Conservation (phyloP, 2,888 invertebrate genomes). For the Tenthredo amoena region DNA sequence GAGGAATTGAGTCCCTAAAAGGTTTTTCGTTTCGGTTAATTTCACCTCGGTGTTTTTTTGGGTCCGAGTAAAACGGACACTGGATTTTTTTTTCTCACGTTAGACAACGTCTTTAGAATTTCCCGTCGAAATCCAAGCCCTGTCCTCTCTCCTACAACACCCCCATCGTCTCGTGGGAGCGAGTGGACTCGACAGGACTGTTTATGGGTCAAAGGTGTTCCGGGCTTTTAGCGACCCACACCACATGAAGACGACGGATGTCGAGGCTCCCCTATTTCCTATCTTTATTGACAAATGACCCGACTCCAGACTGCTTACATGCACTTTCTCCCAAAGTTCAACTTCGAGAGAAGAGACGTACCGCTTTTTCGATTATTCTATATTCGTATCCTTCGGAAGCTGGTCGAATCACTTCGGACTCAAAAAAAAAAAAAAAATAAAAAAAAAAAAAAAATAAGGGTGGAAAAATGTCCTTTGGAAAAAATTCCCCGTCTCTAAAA, state of each 20-base stretch:
- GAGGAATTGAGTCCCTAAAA: background rate
- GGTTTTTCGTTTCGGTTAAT: background rate
- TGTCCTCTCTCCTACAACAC: background rate
- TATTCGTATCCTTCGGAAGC: too few relatives aligned
- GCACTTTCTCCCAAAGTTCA: conserved; percentile 39
- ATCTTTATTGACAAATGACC: conserved; percentile 49
- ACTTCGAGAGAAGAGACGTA: background rate
- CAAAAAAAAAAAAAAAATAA: too few relatives aligned
- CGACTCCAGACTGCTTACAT: conserved; percentile 42
- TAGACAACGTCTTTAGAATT: background rate
- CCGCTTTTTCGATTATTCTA: background rate
- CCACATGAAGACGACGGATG: background rate
- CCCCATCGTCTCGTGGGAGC: conserved; percentile 37
- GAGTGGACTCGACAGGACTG: conserved; percentile 48
- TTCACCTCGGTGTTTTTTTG: too few relatives aligned
- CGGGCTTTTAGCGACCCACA: conserved; percentile 51
- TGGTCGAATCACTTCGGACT: too few relatives aligned
- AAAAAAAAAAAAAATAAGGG: too few relatives aligned
- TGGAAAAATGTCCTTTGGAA: too few relatives aligned
- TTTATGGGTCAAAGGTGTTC: conserved; percentile 53
- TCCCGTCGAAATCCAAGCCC: background rate
- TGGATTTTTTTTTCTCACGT: too few relatives aligned
- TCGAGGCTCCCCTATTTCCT: conserved; percentile 18
- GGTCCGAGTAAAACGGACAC: too few relatives aligned
- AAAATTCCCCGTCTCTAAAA: too few relatives aligned